These are phyloP conservation scores for Lepidurus couesii DNA, from an alignment of 1,140 invertebrate species.

Conservation along the genomic window DNA sequence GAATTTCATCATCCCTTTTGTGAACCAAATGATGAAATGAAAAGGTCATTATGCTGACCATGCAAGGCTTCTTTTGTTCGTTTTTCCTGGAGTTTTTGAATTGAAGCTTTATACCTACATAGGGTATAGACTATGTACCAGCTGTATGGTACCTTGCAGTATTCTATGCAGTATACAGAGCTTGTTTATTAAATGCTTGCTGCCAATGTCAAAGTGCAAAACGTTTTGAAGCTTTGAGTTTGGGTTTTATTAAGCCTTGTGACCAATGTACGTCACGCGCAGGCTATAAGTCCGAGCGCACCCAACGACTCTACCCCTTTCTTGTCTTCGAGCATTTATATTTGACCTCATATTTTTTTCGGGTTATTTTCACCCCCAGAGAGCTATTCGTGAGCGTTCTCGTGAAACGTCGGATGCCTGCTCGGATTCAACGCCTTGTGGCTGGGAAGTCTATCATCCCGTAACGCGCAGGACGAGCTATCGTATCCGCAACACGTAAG, in stretches of 20 bases:
- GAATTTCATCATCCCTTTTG: too few relatives aligned
- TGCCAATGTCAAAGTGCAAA: neutral
- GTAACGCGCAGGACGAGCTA: constrained; percentile 49
- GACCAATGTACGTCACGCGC: constrained; percentile 12
- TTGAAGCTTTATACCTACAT: too few relatives aligned
- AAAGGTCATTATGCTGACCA: too few relatives aligned
- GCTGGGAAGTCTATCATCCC: constrained; percentile 57
- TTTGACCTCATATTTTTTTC: neutral
- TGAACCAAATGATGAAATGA: too few relatives aligned
- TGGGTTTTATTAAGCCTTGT: neutral
- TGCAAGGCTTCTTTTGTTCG: too few relatives aligned
- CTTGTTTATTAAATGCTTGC: neutral
- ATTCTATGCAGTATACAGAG: too few relatives aligned
- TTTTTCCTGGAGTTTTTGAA: too few relatives aligned
- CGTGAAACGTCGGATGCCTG: neutral
- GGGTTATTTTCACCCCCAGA: neutral
- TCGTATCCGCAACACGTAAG: constrained; percentile 60
- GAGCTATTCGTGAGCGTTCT: neutral
- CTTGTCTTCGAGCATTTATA: neutral
- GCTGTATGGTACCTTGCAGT: too few relatives aligned
- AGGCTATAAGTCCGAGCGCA: neutral
- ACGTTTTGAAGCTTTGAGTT: neutral
- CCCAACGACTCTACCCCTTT: neutral
- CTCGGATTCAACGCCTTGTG: constrained; percentile 50
- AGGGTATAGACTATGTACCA: too few relatives aligned